These are phyloP conservation scores for Cricetomys ansorgei DNA, from an alignment of 2,113 vertebrate genomes.

Conservation along the genomic window DNA sequence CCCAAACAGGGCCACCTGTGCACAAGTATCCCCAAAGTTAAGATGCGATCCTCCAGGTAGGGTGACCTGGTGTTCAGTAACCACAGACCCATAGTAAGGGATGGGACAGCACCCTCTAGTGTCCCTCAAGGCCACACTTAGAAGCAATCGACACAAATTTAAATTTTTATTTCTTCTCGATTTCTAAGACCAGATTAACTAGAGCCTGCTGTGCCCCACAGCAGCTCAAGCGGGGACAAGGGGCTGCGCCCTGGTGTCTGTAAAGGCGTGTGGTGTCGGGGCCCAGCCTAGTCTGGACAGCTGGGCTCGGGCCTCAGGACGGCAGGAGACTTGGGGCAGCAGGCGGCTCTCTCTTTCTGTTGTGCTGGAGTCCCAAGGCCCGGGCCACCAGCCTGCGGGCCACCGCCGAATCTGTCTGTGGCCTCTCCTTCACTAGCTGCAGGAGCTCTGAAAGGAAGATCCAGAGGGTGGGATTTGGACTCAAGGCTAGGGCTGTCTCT, in stretches of 20 bases:
- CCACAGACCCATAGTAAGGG: neutral
- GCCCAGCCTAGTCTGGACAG: neutral
- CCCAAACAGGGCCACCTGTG: neutral
- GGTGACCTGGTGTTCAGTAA: neutral
- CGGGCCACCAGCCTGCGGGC: slow-evolving; percentile 92
- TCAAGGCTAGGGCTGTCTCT: neutral
- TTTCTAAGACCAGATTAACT: slow-evolving; percentile 15
- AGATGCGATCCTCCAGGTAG: neutral
- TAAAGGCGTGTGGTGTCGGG: neutral
- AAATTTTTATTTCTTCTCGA: slow-evolving; percentile 69
- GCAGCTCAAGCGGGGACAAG: neutral
- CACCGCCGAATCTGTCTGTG: slow-evolving; percentile 90
- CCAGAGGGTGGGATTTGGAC: neutral
- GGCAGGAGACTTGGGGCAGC: neutral
- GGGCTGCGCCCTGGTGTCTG: neutral
- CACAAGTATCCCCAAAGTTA: neutral
- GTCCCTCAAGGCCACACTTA: neutral
- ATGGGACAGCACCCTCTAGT: slow-evolving; percentile 51
- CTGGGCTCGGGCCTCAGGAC: neutral
- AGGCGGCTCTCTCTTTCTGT: slow-evolving; percentile 67
- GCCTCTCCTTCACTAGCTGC: slow-evolving; percentile 91
- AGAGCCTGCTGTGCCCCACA: neutral
- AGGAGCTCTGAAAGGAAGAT: slow-evolving; percentile 89
- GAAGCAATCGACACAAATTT: neutral
- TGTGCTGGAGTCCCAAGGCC: slow-evolving; percentile 90